Conservation (phyloP, 2,888 invertebrate genomes). For the Eurytoma adleriae region DNA sequence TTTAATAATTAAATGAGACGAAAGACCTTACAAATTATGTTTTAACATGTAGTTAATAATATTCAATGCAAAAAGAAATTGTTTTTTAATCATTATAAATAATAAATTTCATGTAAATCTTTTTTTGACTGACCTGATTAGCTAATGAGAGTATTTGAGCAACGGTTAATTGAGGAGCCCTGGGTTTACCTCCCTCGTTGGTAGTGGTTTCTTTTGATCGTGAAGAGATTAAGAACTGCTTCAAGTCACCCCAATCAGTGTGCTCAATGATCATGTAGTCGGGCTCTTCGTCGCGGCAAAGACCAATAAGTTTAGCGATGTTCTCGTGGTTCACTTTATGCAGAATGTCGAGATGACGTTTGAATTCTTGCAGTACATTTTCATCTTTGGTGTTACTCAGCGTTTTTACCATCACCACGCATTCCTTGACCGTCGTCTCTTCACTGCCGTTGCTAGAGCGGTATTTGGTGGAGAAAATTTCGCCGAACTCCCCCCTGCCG, state of each 20-base stretch:
- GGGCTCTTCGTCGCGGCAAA: slow-evolving; percentile 90
- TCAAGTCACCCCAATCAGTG: slow-evolving; percentile 97
- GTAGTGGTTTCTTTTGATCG: slow-evolving; percentile 61
- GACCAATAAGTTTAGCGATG: slow-evolving; percentile 86
- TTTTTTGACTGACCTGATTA: slow-evolving; percentile 67
- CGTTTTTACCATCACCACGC: slow-evolving; percentile 85
- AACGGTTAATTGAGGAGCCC: slow-evolving; percentile 81
- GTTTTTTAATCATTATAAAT: not conserved
- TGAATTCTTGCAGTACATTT: slow-evolving; percentile 87
- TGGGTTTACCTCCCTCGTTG: slow-evolving; percentile 71
- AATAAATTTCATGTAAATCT: not conserved
- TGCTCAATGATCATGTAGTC: slow-evolving; percentile 93
- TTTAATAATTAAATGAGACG: too few relatives aligned
- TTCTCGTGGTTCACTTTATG: slow-evolving; percentile 89
- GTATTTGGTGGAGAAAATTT: slow-evolving; percentile 88
- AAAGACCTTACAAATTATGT: too few relatives aligned
- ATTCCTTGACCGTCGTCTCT: slow-evolving; percentile 74
- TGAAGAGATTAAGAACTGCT: slow-evolving; percentile 87
- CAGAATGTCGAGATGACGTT: slow-evolving; percentile 92
- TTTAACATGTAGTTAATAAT: not conserved
- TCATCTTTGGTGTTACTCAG: slow-evolving; percentile 88
- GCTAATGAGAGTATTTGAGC: slow-evolving; percentile 83
- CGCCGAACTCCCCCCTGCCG: slow-evolving; percentile 95
- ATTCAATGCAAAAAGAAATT: not conserved
- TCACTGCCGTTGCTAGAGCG: slow-evolving; percentile 72